Percentiles rank a stretch among this genome's conserved stretches.
Evolutionary conservation across 2,113 vertebrate genomes (phyloP).

Genomic region (Pachycephala philippinensis): DNA sequence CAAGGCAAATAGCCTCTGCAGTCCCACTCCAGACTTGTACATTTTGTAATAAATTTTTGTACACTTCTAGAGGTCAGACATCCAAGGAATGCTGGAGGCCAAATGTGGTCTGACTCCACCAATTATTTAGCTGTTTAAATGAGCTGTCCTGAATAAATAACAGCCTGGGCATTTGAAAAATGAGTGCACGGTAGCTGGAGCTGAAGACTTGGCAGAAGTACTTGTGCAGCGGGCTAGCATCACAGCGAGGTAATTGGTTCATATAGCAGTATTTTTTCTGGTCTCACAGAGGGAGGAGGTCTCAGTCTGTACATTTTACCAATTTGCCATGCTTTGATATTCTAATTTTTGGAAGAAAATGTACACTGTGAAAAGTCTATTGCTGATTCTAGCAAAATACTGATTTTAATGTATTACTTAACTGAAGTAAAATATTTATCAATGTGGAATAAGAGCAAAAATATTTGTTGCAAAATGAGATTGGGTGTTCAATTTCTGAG

Average conservation of each 20-base stretch:
- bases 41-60: constrained; percentile 14
- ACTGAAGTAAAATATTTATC: not conserved
- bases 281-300: not conserved
- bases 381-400: constrained; percentile 28
- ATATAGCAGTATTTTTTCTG: not conserved
- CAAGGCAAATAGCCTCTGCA: not conserved
- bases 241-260: not conserved
- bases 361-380: not conserved
- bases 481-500: not conserved
- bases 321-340: not conserved
- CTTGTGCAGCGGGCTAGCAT: not conserved
- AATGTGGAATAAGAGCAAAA: not conserved
- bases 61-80: not conserved
- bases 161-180: constrained; percentile 35
- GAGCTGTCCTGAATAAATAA: constrained; percentile 35
- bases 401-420: not conserved
- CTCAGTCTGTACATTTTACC: not conserved
- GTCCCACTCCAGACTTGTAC: not conserved
- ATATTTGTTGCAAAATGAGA: not conserved
- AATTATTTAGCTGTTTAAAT: constrained; percentile 26
- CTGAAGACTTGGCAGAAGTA: constrained; percentile 5
- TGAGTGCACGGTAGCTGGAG: not conserved
- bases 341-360: not conserved
- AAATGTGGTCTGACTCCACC: constrained; percentile 35
- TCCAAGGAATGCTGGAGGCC: constrained; percentile 21